Evolutionary conservation across 2,113 vertebrate genomes (phyloP), one percentile per base, ranked within the genome.

Genomic region (Bambusicola thoracicus): DNA sequence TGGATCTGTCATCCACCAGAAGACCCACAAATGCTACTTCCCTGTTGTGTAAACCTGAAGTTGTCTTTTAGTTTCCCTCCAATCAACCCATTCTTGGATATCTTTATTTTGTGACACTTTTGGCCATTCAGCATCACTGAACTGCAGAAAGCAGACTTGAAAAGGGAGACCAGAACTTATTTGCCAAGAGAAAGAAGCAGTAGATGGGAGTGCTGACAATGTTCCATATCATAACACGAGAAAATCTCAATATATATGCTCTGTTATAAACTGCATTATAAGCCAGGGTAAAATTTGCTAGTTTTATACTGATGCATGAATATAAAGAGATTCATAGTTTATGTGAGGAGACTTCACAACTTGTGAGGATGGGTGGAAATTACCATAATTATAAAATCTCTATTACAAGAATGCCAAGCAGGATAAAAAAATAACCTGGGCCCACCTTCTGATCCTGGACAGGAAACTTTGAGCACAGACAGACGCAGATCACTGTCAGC

Each of bases 71-170:
- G 73, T 84, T 95, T 95, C 67, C 83, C 83, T 96, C 80, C 80
- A 92, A 72, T 86, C 94, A 95, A 84, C 95, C 87, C 78, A 58
- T 94, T 84, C 82, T 81, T 92, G 59, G 92, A 94, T 74, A 91
- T 96, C 89, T 97, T 97, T 95, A 94, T 97, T 97, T 97, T 95
- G 95, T 97, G 93, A 83, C 91, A 46, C 72, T 96, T 66, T 43
- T 94, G 89, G 68, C 79, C 85, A 91, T 94, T 97, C 92, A 94
- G 53, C 10, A 25, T 94, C 83, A 87, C 22, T 92, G 90, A 67
- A 95, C 69, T 79, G 92, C 96, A 75, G 87, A 76, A 90, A 86
- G 90, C 29, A 81, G 92, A 85, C 95, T 93, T 97, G 93, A 93
- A 97, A 97, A 96, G 81, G 65, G 66, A 95, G 65, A 97, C 68